A percentile compares a stretch with the other conserved stretches of the same genome.
These are phyloP conservation scores for Philaenus spumarius DNA, from an alignment of 1,140 invertebrate species.

Conservation along the genomic window DNA sequence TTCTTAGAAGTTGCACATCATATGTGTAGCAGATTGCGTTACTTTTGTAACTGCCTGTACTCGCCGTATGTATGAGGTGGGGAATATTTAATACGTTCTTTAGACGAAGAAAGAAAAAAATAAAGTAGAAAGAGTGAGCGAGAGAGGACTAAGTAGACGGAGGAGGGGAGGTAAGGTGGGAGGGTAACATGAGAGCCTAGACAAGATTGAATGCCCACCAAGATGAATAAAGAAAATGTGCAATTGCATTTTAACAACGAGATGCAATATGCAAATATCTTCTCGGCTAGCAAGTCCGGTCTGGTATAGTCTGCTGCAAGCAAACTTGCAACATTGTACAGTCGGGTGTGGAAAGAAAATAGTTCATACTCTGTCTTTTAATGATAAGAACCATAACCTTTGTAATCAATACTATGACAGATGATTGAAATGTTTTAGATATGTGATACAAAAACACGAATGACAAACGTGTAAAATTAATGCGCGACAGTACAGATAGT, in stretches of 20 bases:
- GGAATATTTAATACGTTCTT: slow-evolving; percentile 19
- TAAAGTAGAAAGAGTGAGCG: background rate
- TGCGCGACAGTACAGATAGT: no score
- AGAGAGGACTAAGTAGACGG: background rate
- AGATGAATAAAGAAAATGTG: slow-evolving; percentile 21
- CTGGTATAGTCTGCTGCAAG: slow-evolving; percentile 9
- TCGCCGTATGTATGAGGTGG: slow-evolving; percentile 1
- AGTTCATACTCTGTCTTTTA: no score
- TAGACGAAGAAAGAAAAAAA: slow-evolving; percentile 9
- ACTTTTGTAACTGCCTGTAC: slow-evolving; percentile 12
- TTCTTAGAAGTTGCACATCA: no score
- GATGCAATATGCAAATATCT: slow-evolving; percentile 20
- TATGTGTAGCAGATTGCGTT: no score
- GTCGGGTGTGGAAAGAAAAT: background rate
- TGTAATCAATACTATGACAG: no score
- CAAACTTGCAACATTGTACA: background rate
- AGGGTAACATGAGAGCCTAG: slow-evolving; percentile 1
- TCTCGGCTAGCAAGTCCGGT: background rate
- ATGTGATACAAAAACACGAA: no score
- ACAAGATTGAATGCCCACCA: slow-evolving; percentile 19
- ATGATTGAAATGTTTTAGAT: no score
- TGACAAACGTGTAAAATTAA: no score
- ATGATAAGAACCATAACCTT: no score
- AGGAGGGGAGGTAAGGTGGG: slow-evolving; percentile 13
- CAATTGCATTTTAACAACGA: slow-evolving; percentile 22